Conservation (phyloP, 2,888 invertebrate genomes). For the Bembecia ichneumoniformis region DNA sequence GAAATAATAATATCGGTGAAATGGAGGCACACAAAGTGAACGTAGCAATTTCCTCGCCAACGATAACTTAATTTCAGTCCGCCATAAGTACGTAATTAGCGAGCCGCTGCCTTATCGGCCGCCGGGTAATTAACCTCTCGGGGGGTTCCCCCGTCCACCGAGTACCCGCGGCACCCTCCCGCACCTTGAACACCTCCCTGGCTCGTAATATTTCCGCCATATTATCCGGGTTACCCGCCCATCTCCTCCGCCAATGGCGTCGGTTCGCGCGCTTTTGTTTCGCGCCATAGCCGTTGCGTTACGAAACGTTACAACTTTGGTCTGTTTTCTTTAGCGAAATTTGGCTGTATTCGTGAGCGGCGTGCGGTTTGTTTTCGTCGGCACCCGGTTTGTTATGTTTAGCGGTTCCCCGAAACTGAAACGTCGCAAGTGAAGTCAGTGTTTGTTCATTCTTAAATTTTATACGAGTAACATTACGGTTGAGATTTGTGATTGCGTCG, state of each 20-base stretch:
- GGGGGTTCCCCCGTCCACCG: conserved; percentile 24
- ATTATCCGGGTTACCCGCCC: conserved; percentile 65
- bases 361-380: conserved; percentile 65
- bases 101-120: conserved; percentile 70
- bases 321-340: conserved; percentile 58
- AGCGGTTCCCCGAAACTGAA: conserved; percentile 22
- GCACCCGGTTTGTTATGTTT: conserved; percentile 53
- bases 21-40: conserved; percentile 70
- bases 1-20: conserved; percentile 62
- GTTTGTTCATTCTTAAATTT: conserved; percentile 13
- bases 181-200: conserved; percentile 67
- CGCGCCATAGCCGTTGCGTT: conserved; percentile 50
- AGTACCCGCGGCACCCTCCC: conserved; percentile 30
- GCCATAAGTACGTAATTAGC: conserved; percentile 73
- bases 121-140: conserved; percentile 70
- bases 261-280: conserved; percentile 71
- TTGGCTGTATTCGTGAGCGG: conserved; percentile 57
- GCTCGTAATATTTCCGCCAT: conserved; percentile 69
- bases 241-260: conserved; percentile 67
- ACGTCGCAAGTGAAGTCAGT: conserved; percentile 28
- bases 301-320: conserved; percentile 65
- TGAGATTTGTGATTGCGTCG: conserved; percentile 7
- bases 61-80: conserved; percentile 72
- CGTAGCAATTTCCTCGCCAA: conserved; percentile 60
- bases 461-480: conserved; percentile 17